Percentiles rank a stretch among this genome's conserved stretches.
These are phyloP conservation scores for Nudaria mundana DNA, from an alignment of 2,888 invertebrate genomes.

Conservation along the genomic window DNA sequence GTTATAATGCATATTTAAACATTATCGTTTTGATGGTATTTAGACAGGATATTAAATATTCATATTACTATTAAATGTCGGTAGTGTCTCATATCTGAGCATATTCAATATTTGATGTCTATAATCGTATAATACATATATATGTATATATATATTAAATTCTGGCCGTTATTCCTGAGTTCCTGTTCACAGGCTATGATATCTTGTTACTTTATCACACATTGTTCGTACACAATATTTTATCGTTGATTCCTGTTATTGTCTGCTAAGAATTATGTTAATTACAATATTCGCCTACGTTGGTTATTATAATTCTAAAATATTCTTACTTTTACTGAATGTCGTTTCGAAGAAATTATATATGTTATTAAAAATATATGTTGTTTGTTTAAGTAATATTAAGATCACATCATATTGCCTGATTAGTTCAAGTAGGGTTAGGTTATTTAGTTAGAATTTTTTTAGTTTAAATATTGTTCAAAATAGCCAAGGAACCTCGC, in stretches of 20 bases:
- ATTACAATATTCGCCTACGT: conserved; percentile 13
- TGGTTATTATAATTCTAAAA: conserved; percentile 25
- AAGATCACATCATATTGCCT: no score
- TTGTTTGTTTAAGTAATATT: no score
- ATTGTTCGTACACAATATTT: no score
- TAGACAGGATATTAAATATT: conserved; percentile 19
- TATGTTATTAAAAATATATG: conserved; percentile 38
- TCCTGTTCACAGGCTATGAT: no score
- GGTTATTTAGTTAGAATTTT: no score
- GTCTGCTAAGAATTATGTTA: conserved; percentile 19
- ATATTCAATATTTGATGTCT: conserved; percentile 21
- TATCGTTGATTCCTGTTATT: conserved; percentile 8
- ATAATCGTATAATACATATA: no score
- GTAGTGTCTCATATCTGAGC: conserved; percentile 17
- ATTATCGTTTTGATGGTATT: conserved; percentile 15
- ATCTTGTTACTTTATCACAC: no score
- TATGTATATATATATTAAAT: no score
- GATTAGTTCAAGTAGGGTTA: no score
- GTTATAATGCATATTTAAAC: conserved; percentile 9
- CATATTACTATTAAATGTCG: conserved; percentile 14
- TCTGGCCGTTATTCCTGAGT: no score
- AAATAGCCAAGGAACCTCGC: no score
- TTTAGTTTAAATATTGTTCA: no score
- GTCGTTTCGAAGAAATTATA: conserved; percentile 33
- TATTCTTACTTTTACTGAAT: conserved; percentile 20